Base-by-base conservation (phyloP, 1,140 invertebrate genomes). In the Zaprionus nigranus region DNA sequence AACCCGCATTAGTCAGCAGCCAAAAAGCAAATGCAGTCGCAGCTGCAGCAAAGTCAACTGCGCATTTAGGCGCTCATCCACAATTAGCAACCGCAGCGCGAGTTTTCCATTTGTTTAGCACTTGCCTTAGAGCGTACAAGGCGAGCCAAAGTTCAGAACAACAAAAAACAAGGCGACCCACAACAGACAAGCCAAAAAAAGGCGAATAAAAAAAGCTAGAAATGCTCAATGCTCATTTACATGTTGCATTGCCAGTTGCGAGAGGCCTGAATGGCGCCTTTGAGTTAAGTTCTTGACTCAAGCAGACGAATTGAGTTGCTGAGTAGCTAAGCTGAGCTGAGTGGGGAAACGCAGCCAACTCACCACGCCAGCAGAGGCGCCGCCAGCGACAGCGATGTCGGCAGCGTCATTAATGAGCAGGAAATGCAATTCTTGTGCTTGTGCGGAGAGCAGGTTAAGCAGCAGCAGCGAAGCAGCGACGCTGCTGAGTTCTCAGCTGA, bases 21-120 rank as follows among this genome's bases (percentile, higher is more conserved):
- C n/a, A 26, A 46, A 46, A 17, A 43, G 26, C 43, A 60, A 28
- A 26, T n/a, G 53, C 26, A 28, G 24, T 56, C 24, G 22, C 49
- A 51, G n/a, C 9, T 65, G 59, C 75, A 79, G 74, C 67, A 82
- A 78, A 87, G 76, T 71, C 77, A 83, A 87, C 84, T 88, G 84
- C 83, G 83, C 83, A 87, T 74, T 87, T 88, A 49, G 75, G 24
- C 49, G 54, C 74, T 58, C 43, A 63, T 69, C 65, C 49, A 51
- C 40, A 58, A 66, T 66, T 58, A 53, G 56, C 49, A 34, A 24
- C 17, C 34, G 43, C 36, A 58, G 12, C 62, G 30, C 63, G 36
- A 63, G 43, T 59, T 64, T 67, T 73, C 20, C 64, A 56, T 73
- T 38, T 26, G 49, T 71, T 64, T 70, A 53, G 36, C 73, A 70